A percentile compares a stretch with the other conserved stretches of the same genome.
These are phyloP conservation scores for Pyrocoelia pectoralis DNA, from an alignment of 2,888 invertebrate species.

Conservation along the genomic window DNA sequence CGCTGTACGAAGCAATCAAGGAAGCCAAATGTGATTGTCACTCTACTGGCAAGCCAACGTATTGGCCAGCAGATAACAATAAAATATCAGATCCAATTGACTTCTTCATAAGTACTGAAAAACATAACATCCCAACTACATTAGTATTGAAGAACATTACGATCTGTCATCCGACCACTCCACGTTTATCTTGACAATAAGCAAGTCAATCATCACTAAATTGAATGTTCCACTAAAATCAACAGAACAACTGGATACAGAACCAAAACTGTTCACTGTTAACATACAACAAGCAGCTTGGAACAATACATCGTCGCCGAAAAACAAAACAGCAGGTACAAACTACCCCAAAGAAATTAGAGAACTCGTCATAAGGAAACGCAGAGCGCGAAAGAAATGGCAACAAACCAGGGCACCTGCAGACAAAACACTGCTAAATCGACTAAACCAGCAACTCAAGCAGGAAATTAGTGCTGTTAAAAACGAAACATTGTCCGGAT, in stretches of 20 bases:
- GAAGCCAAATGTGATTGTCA: conserved; percentile 18
- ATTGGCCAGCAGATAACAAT: conserved; percentile 12
- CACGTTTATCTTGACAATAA: background rate
- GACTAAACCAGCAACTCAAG: conserved; percentile 32
- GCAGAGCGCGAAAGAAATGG: conserved; percentile 6
- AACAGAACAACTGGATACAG: background rate
- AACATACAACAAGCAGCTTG: background rate
- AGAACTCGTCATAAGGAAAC: background rate
- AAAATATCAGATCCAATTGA: conserved; percentile 17
- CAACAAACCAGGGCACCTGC: conserved; percentile 1
- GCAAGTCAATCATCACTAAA: background rate
- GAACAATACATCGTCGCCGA: background rate
- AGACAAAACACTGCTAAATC: conserved; percentile 27
- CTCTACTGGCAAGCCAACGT: conserved; percentile 21
- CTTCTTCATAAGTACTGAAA: no score
- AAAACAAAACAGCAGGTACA: background rate
- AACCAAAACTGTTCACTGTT: background rate
- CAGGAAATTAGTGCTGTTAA: conserved; percentile 20
- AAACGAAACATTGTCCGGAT: conserved; percentile 24
- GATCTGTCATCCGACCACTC: conserved; percentile 15
- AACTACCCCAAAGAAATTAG: conserved; percentile 4
- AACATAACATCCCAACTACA: conserved; percentile 21
- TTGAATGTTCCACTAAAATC: conserved; percentile 4
- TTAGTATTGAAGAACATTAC: conserved; percentile 18
- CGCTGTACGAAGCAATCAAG: conserved; percentile 3